Evolutionary conservation across 2,888 invertebrate species (phyloP).

Genomic region (Calliscelio sp.): DNA sequence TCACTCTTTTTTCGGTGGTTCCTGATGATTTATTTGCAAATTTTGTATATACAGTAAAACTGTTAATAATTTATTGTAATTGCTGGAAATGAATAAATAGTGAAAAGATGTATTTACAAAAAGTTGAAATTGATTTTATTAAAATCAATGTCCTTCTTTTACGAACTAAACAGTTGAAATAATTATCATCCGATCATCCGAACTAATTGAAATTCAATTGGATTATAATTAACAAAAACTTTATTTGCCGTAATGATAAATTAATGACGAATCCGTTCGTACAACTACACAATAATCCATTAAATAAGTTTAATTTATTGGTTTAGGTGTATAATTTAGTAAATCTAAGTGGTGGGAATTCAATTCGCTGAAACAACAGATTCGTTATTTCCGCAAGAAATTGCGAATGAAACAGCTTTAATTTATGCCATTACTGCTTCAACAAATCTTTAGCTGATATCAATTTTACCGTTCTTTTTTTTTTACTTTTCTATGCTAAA

Average conservation of each 20-base stretch:
- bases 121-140: too few relatives aligned
- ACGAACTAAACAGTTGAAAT: too few relatives aligned
- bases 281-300: background rate
- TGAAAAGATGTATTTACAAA: too few relatives aligned
- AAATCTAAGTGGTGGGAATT: constrained; percentile 6
- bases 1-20: too few relatives aligned
- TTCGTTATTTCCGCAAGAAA: background rate
- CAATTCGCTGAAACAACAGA: background rate
- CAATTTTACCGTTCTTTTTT: background rate
- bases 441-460: too few relatives aligned
- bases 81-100: too few relatives aligned
- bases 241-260: constrained; percentile 9
- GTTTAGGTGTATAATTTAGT: constrained; percentile 19
- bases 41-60: too few relatives aligned
- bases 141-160: too few relatives aligned
- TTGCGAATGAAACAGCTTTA: background rate
- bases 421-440: too few relatives aligned
- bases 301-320: constrained; percentile 20
- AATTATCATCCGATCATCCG: background rate
- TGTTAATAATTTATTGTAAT: too few relatives aligned
- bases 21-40: too few relatives aligned
- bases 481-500: background rate
- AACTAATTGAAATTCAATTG: background rate
- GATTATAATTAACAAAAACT: constrained; percentile 5
- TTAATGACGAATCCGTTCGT: constrained; percentile 5